A percentile compares a stretch with the other conserved stretches of the same genome.
Conservation (phyloP, 2,113 vertebrate species). For the Coregonus clupeaformis region DNA sequence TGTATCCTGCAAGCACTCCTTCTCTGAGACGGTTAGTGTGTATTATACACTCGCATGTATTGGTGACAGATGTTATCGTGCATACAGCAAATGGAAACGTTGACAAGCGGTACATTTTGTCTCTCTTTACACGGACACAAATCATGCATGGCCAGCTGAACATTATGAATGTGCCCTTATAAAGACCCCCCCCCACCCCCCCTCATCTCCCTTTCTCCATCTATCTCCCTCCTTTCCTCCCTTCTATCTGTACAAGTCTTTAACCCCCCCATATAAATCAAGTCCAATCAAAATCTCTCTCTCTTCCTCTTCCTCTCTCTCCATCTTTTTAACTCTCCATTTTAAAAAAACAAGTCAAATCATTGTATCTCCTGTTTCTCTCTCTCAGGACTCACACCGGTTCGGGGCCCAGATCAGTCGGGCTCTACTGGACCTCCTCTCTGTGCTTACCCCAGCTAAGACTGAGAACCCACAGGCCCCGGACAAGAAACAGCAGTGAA, state of each 20-base stretch:
- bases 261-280: too few relatives aligned
- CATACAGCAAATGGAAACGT: too few relatives aligned
- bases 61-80: too few relatives aligned
- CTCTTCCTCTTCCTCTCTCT: too few relatives aligned
- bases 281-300: too few relatives aligned
- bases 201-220: not conserved
- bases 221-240: not conserved
- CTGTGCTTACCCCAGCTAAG: not conserved
- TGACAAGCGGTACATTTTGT: too few relatives aligned
- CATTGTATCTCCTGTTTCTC: not conserved
- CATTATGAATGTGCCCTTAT: too few relatives aligned
- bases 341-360: too few relatives aligned
- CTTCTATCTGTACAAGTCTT: not conserved
- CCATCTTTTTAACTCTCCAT: too few relatives aligned
- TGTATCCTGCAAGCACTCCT: conserved; percentile 83
- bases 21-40: conserved; percentile 77
- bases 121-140: too few relatives aligned
- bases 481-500: not conserved
- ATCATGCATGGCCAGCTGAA: too few relatives aligned
- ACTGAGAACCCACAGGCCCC: not conserved
- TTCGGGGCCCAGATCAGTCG: not conserved
- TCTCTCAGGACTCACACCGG: not conserved
- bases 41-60: not conserved
- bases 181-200: not conserved
- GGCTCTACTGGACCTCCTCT: not conserved